Base-by-base conservation (phyloP, 2,113 vertebrate species). In the Geothlypis trichas region DNA sequence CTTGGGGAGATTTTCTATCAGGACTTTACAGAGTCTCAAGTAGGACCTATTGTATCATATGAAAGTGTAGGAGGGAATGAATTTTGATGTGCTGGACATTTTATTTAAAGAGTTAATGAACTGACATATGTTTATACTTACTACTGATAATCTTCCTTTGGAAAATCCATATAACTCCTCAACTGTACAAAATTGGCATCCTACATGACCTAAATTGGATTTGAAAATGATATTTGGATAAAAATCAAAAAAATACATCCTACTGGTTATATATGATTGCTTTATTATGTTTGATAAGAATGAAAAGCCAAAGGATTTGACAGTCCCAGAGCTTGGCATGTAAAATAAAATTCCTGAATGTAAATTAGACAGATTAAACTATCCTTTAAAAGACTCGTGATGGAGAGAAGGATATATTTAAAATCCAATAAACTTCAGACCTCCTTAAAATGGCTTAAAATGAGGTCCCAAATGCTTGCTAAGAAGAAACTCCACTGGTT, bases 271-370 rank as follows among this genome's bases (percentile, higher is more conserved):
- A 67, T 87, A 63, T 37, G 81, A 96, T 97, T 67, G 3, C 79
- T 97, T 97, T 95, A 96, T 96, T 97, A 94, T 87, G 52, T 91
- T 97, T 97, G 96, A 98, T 98, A 98, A 98, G 96, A 97, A 97
- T 91, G 87, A 96, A 96, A 95, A 97, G 81, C 93, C 33, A 27
- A 95, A 94, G 93, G 83, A 67, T 94, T 96, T 97, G 97, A 97
- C 94, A 96, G 86, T 94, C 61, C 58, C 84, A 94, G 92, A 95
- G 82, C 76, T 88, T 98, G 97, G 96, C 90, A 95, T 69, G 55
- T 96, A 90, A 97, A 97, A 96, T 94, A 79, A 96, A 98, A 97
- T 97, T 98, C 97, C 94, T 97, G 96, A 97, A 96, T 96, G 94
- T 94, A 97, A 98, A 98, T 98, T 97, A 86, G 90, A 96, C 90